A percentile compares a stretch with the other conserved stretches of the same genome.
Conservation (phyloP, 2,888 invertebrate genomes). For the Steromphala cineraria region DNA sequence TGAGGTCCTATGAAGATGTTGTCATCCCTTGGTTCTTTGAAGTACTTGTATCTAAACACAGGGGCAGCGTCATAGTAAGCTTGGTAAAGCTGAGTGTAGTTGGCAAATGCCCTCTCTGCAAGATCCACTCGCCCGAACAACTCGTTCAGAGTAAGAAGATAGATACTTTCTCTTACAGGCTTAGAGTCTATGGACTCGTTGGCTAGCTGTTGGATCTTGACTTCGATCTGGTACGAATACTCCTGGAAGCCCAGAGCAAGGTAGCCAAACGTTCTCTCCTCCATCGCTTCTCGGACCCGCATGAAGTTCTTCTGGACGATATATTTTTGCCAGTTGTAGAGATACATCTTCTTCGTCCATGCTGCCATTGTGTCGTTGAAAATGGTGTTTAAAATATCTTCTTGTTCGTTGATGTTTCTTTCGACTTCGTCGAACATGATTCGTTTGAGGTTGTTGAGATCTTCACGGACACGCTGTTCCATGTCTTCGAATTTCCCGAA, state of each 20-base stretch:
- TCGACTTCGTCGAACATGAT: constrained; percentile 36
- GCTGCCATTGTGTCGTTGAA: constrained; percentile 32
- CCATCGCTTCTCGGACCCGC: constrained; percentile 61
- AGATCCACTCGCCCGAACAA: constrained; percentile 49
- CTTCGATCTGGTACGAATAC: constrained; percentile 44
- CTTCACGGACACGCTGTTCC: constrained; percentile 23
- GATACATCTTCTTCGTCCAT: constrained; percentile 43
- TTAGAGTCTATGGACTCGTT: constrained; percentile 16
- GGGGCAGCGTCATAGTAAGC: constrained; percentile 54
- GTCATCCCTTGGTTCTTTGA: constrained; percentile 37
- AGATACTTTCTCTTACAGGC: constrained; percentile 35
- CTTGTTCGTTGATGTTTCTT: constrained; percentile 37
- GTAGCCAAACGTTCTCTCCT: constrained; percentile 55
- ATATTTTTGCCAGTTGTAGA: constrained; percentile 56
- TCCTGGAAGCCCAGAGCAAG: constrained; percentile 54
- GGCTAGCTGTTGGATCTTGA: constrained; percentile 27
- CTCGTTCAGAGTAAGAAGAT: constrained; percentile 39
- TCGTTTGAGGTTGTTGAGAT: constrained; percentile 31
- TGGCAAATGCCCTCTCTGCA: constrained; percentile 45
- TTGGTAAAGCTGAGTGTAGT: constrained; percentile 50
- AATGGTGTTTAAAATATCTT: constrained; percentile 24
- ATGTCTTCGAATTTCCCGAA: constrained; percentile 34
- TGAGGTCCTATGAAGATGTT: constrained; percentile 55
- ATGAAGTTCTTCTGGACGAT: constrained; percentile 58
- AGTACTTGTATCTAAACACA: constrained; percentile 54